Conservation (phyloP, 2,797 vertebrate genomes). For the Labroides dimidiatus region DNA sequence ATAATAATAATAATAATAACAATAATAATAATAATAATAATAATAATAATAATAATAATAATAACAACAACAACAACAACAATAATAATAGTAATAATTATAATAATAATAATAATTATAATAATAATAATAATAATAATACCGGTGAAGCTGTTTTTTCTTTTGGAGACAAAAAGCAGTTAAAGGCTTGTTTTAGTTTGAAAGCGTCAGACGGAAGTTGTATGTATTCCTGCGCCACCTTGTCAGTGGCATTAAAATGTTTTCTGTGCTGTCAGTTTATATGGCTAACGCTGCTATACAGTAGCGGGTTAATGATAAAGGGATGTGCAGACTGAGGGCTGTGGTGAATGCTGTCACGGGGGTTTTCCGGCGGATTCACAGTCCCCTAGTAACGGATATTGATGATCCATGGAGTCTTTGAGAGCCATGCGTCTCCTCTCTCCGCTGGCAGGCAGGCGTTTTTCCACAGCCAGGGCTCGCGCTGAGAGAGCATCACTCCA, state of each 20-base stretch:
- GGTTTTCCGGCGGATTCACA: conserved; percentile 18
- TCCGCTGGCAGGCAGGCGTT: conserved; percentile 75
- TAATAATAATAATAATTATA: too few relatives aligned
- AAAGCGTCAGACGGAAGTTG: background rate
- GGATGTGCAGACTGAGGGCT: conserved; percentile 48
- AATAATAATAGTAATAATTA: too few relatives aligned
- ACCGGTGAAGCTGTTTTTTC: too few relatives aligned
- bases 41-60: too few relatives aligned
- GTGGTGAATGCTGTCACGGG: conserved; percentile 12
- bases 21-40: too few relatives aligned
- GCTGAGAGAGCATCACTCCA: conserved; percentile 54
- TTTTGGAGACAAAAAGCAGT: too few relatives aligned
- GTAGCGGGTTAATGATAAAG: conserved; percentile 41
- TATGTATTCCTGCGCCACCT: rapidly evolving
- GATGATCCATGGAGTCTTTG: conserved; percentile 60
- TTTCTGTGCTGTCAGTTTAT: conserved; percentile 66
- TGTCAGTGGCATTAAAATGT: conserved; percentile 51
- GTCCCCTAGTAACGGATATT: conserved; percentile 37
- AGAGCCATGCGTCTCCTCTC: conserved; percentile 76
- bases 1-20: too few relatives aligned
- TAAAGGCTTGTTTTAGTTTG: conserved; percentile 37
- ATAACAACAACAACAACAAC: too few relatives aligned
- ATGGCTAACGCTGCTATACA: conserved; percentile 59
- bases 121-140: too few relatives aligned
- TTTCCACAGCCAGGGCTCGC: conserved; percentile 77